phyloP scores from a whole-genome alignment of 2,113 vertebrate species.

The Chitala chitala region DNA sequence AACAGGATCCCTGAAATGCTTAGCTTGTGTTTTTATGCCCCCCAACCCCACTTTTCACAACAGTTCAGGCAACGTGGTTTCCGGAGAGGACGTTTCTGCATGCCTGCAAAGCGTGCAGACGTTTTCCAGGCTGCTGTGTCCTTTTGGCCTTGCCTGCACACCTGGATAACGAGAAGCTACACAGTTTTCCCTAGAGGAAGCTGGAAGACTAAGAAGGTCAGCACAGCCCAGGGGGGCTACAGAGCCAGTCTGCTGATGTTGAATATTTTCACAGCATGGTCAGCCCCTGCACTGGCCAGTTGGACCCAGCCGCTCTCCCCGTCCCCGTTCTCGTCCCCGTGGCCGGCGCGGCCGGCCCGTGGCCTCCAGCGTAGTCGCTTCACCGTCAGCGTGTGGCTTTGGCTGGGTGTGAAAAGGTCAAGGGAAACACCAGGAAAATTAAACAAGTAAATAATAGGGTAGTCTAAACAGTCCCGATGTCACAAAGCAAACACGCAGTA shows the following conservation, averaged over 20 bases:
- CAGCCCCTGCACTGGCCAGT: conserved; percentile 83
- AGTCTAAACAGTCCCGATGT: neutral
- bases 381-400: conserved; percentile 82
- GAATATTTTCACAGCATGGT: conserved; percentile 88
- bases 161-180: neutral
- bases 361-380: conserved; percentile 84
- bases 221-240: conserved; percentile 34
- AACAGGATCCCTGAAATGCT: neutral
- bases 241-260: conserved; percentile 65
- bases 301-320: conserved; percentile 72
- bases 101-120: too few relatives aligned
- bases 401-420: conserved; percentile 65
- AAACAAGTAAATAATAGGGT: neutral
- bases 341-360: conserved; percentile 58
- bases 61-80: too few relatives aligned
- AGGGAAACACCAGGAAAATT: conserved; percentile 27
- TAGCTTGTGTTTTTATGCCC: neutral
- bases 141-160: neutral
- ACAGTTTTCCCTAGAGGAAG: neutral
- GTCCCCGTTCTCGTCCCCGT: conserved; percentile 42
- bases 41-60: conserved; percentile 1
- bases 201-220: neutral
- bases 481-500: neutral
- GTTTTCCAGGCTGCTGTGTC: neutral
- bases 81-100: too few relatives aligned